Base-by-base conservation (phyloP, 2,113 vertebrate species). In the Nothoprocta perdicaria region DNA sequence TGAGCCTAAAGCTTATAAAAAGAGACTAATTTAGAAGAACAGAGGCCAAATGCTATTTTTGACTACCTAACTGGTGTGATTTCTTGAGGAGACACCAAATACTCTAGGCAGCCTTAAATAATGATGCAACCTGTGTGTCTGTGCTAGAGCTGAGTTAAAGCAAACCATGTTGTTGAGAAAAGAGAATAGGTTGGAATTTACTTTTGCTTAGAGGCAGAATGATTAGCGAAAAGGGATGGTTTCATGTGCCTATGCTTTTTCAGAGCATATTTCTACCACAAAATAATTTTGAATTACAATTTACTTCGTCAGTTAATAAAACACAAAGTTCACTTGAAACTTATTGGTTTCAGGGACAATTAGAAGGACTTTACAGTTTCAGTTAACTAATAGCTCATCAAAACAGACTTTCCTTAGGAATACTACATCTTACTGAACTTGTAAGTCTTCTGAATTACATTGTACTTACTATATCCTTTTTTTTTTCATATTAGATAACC, bases 251-350 rank as follows among this genome's bases (percentile, higher is more conserved):
- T 71, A 29, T 80, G 9, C 53, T 86, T 65, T 69, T 40, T 48
- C 7, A 40, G 22, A 61, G 5, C 3, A 3, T 62, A 11, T 84
- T 80, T 92, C 52, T 88, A 27, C 21, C 58, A 79, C 31, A 66
- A 88, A 17, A 60, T 40, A 45, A 10, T 77, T 76, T 22, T 69
- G 4, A 38, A 40, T 71, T 73, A 11, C 45, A 72, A 63, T 43
- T 84, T 84, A 77, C 50, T 41, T 19, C 41, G 46, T 21, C 33
- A 67, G 18, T 55, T 80, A 88, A 38, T 82, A 80, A 83, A 14
- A 11, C 3, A 14, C 27, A 33, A 74, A n/a, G 10, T 62, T 92
- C 17, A 45, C 26, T 66, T 77, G 40, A 62, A 86, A 79, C 23
- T 66, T 26, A 26, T 48, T 62, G 52, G 61, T 29, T 65, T 26